A percentile compares a stretch with the other conserved stretches of the same genome.
Conservation (phyloP, 1,140 invertebrate species). For the Formica selysi region DNA sequence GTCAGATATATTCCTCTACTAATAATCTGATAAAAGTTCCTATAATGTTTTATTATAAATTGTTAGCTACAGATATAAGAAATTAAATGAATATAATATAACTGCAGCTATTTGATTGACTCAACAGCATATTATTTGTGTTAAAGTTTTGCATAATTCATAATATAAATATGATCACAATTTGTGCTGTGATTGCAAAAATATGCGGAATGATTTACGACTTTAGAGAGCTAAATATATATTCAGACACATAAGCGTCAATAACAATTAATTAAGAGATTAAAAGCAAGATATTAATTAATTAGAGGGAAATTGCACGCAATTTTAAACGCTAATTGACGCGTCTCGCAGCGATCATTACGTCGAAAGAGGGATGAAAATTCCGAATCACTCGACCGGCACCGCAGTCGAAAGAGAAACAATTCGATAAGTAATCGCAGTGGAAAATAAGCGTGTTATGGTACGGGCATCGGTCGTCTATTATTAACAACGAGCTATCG, state of each 20-base stretch:
- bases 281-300: constrained; percentile 17
- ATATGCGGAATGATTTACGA: constrained; percentile 13
- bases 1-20: too few relatives aligned
- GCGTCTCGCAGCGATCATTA: constrained; percentile 22
- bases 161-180: not conserved
- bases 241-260: constrained; percentile 18
- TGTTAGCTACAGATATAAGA: too few relatives aligned
- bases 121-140: not conserved
- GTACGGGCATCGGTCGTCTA: constrained; percentile 43
- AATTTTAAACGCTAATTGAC: constrained; percentile 26
- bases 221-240: not conserved
- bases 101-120: too few relatives aligned
- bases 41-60: too few relatives aligned
- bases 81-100: too few relatives aligned
- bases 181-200: not conserved
- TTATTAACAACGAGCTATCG: constrained; percentile 56
- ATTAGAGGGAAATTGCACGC: constrained; percentile 16
- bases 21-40: too few relatives aligned
- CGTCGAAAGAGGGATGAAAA: constrained; percentile 32
- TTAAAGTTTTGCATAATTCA: not conserved
- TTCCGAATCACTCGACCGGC: not conserved
- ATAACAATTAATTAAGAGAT: constrained; percentile 27
- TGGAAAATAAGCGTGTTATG: constrained; percentile 45
- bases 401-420: constrained; percentile 38
- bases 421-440: constrained; percentile 44